Base-by-base conservation (phyloP, 2,113 vertebrate genomes). In the Ictalurus punctatus region DNA sequence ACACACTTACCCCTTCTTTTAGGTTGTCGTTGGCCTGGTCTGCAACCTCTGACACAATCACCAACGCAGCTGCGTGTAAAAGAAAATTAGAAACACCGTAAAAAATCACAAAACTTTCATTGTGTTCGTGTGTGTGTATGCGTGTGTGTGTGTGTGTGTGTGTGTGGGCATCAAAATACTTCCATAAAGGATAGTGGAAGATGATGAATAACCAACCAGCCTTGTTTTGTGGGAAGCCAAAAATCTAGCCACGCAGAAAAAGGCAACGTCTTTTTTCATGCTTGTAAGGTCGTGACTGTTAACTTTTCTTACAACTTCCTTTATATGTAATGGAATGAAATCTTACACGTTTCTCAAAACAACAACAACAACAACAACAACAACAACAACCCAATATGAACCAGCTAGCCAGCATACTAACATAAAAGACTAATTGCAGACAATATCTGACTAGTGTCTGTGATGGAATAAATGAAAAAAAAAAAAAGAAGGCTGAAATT, bases 11-110 rank as follows among this genome's bases (percentile, higher is more conserved):
- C 96, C 98, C 98, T 88, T 99, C 97, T 86, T 97, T 96, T 93
- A 99, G 97, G 93, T 96, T 97, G 93, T 99, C 97, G 0, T 97
- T 98, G 92, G 97, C 97, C 90, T 94, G 95, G 91, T 98, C 98
- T 0, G 97, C 97, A 89, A 99, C 95, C 92, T 97, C 97, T 81
- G 97, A 98, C 93, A 99, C 93, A 14, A 97, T 95, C 88, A 96
- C 95, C 95, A 99, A 95, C 14, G 96, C 97, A 94, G 97, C 98
- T 99, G 95, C 91, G 13, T 74, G 67, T 16, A 59, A 83, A 59
- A 83, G 34, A 12, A 83, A 44, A 83, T 14, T 14, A 44, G 58
- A 25, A 14, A 81, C 16, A 0, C 2, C 23, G 73, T 76, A 71
- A n/a, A 9, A 74, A 78, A 78, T 81, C n/a, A 34, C 78, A 81